Evolutionary conservation across 2,888 invertebrate genomes (phyloP).

Genomic region (Rutpela maculata): DNA sequence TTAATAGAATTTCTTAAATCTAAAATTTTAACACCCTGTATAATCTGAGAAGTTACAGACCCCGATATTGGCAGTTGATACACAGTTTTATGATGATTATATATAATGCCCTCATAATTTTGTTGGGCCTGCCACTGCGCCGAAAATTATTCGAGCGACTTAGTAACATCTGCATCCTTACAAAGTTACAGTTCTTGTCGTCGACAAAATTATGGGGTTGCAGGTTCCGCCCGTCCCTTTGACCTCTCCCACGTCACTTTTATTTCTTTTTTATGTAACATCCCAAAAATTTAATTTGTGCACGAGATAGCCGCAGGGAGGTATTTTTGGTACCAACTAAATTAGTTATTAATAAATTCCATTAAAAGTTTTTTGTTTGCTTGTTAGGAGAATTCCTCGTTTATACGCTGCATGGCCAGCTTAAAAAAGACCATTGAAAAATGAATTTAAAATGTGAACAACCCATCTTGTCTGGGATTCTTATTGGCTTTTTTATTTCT

Average conservation of each 20-base stretch:
- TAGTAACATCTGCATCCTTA: background rate
- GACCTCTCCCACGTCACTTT: slow-evolving; percentile 37
- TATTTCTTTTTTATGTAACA: slow-evolving; percentile 9
- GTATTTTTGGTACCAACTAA: slow-evolving; percentile 39
- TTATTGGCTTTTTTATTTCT: slow-evolving; percentile 44
- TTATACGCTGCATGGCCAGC: slow-evolving; percentile 46
- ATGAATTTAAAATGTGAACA: slow-evolving; percentile 50
- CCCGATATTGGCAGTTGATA: no score
- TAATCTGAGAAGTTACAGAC: no score
- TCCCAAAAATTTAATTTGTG: slow-evolving; percentile 21
- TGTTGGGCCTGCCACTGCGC: slow-evolving; percentile 23
- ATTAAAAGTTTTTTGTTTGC: slow-evolving; percentile 41
- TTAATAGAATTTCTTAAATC: no score
- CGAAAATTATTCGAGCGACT: background rate
- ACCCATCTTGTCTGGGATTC: slow-evolving; percentile 48
- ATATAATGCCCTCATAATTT: background rate
- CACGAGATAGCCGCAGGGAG: slow-evolving; percentile 26
- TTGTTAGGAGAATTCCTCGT: slow-evolving; percentile 40
- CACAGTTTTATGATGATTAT: no score
- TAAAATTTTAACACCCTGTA: no score
- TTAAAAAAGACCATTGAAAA: slow-evolving; percentile 49
- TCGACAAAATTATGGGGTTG: slow-evolving; percentile 28
- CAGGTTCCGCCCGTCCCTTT: slow-evolving; percentile 14
- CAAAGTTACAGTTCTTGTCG: slow-evolving; percentile 25
- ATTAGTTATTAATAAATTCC: slow-evolving; percentile 42